These are phyloP conservation scores for Cyprinodon diabolis DNA, from an alignment of 2,797 vertebrate species.

Conservation along the genomic window DNA sequence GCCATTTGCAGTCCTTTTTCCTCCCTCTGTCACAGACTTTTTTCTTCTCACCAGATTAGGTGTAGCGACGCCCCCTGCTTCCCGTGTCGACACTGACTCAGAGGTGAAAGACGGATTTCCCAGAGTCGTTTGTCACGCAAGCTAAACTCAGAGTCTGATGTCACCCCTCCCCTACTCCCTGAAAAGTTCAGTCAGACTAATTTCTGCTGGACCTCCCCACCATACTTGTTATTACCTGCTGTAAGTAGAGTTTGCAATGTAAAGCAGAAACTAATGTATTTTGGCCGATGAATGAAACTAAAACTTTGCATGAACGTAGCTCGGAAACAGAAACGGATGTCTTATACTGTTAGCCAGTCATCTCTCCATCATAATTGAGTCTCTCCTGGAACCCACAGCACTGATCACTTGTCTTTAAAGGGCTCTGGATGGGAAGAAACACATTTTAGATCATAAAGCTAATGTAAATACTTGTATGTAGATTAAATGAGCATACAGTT, in stretches of 20 bases:
- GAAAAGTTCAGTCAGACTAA: slow-evolving; percentile 21
- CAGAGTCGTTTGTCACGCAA: slow-evolving; percentile 19
- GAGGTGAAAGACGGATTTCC: slow-evolving; percentile 31
- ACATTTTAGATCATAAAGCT: slow-evolving; percentile 74
- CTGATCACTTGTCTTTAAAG: slow-evolving; percentile 76
- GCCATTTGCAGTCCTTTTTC: slow-evolving; percentile 39
- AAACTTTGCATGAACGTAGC: slow-evolving; percentile 72
- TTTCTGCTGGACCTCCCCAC: slow-evolving; percentile 17
- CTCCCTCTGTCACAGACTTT: slow-evolving; percentile 31
- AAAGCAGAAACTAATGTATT: slow-evolving; percentile 59
- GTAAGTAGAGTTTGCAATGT: slow-evolving; percentile 43
- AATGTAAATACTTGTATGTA: slow-evolving; percentile 79
- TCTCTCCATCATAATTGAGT: slow-evolving; percentile 42
- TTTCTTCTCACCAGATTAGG: slow-evolving; percentile 57
- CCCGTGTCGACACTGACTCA: slow-evolving; percentile 54
- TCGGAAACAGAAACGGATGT: slow-evolving; percentile 48
- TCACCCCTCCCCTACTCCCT: background rate
- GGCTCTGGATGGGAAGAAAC: slow-evolving; percentile 77
- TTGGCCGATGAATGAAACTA: slow-evolving; percentile 65
- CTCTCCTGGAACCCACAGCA: slow-evolving; percentile 52
- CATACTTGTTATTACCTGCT: slow-evolving; percentile 17
- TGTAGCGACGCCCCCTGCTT: slow-evolving; percentile 39
- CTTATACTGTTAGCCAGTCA: slow-evolving; percentile 46
- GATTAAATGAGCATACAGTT: slow-evolving; percentile 72
- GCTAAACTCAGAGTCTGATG: slow-evolving; percentile 25